Conservation (phyloP, 2,888 invertebrate genomes). For the Mechanitis messenoides region DNA sequence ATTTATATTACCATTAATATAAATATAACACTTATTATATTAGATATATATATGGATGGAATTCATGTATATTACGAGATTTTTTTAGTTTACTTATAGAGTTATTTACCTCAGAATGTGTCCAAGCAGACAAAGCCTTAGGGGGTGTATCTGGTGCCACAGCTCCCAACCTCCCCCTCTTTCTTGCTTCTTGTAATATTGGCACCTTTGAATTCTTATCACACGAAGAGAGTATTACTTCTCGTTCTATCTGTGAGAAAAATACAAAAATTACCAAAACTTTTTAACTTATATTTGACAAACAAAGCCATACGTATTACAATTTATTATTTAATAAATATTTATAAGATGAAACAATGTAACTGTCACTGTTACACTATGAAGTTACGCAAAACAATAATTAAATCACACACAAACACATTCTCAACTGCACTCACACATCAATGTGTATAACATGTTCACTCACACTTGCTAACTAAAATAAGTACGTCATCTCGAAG, state of each 20-base stretch:
- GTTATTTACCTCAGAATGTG: conserved; percentile 57
- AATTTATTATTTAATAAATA: too few relatives aligned
- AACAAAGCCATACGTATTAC: too few relatives aligned
- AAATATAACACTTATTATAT: neutral
- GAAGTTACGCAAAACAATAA: too few relatives aligned
- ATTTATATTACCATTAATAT: neutral
- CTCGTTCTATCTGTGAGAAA: conserved; percentile 82
- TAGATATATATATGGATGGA: neutral
- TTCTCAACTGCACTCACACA: neutral
- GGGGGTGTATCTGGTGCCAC: conserved; percentile 87
- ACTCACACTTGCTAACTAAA: conserved; percentile 24
- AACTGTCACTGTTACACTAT: neutral
- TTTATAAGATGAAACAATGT: neutral
- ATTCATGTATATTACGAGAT: too few relatives aligned
- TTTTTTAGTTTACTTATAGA: too few relatives aligned
- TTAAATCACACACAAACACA: too few relatives aligned
- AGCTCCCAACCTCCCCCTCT: conserved; percentile 72
- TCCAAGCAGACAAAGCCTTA: conserved; percentile 84
- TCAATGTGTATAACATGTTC: conserved; percentile 6
- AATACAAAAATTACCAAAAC: conserved; percentile 10
- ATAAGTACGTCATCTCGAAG: neutral
- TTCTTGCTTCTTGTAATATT: conserved; percentile 84
- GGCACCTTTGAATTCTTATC: conserved; percentile 88
- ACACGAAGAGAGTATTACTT: conserved; percentile 83
- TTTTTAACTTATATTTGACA: too few relatives aligned